Evolutionary conservation across 2,113 vertebrate species (phyloP).

Genomic region (Rhinolophus sinicus): DNA sequence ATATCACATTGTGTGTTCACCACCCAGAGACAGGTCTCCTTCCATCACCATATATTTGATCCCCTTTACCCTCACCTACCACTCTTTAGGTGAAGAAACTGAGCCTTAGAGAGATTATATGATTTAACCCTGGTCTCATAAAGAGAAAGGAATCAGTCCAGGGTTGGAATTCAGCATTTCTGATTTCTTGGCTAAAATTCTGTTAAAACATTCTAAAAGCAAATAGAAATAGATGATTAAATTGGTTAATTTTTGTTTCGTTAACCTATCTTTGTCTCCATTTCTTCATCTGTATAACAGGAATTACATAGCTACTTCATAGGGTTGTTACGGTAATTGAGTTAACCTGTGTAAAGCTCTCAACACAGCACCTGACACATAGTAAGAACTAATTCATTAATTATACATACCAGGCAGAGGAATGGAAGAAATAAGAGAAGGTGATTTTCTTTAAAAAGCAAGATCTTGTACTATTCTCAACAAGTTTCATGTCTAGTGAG

Average conservation of each 20-base stretch:
- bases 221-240: conserved; percentile 20
- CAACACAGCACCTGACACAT: neutral
- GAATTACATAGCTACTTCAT: neutral
- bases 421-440: neutral
- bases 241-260: neutral
- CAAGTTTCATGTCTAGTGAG: neutral
- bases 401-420: neutral
- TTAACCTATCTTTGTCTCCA: neutral
- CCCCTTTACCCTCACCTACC: no score
- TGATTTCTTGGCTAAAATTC: neutral
- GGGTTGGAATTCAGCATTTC: neutral
- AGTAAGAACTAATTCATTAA: neutral
- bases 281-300: neutral
- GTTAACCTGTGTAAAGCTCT: neutral
- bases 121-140: neutral
- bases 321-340: neutral
- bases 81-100: neutral
- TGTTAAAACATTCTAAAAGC: neutral
- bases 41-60: no score
- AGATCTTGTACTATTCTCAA: neutral
- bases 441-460: neutral
- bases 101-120: neutral
- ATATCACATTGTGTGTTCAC: no score
- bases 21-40: no score
- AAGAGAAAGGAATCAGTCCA: neutral